Evolutionary conservation across 1,140 invertebrate species (phyloP).

Genomic region (Samia ricini): DNA sequence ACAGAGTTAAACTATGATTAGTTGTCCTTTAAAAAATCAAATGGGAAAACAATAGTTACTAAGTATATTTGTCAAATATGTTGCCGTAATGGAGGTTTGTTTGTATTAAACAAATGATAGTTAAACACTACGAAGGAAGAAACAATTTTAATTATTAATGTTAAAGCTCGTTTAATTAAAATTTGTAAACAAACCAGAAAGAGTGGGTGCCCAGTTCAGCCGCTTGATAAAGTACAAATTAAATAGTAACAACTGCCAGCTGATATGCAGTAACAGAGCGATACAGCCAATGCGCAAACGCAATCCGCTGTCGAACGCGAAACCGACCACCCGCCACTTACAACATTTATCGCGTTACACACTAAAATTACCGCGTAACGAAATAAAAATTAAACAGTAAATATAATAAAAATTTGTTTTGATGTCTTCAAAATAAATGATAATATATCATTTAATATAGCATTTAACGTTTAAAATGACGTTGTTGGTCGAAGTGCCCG

Average conservation of each 20-base stretch:
- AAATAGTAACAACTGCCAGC: constrained; percentile 57
- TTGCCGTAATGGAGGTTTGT: too few species aligned
- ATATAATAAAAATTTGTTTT: neutral
- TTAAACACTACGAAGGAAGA: too few species aligned
- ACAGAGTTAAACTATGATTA: too few species aligned
- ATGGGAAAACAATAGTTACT: too few species aligned
- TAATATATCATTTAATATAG: too few species aligned
- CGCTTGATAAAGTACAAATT: constrained; percentile 71
- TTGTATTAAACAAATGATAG: too few species aligned
- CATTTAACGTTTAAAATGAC: constrained; percentile 60
- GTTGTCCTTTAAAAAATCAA: too few species aligned
- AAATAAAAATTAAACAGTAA: neutral
- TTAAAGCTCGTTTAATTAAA: constrained; percentile 2
- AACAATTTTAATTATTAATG: neutral
- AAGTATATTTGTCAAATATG: too few species aligned
- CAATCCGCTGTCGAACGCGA: constrained; percentile 51
- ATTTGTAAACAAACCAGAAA: neutral
- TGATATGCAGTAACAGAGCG: constrained; percentile 61
- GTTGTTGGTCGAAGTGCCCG: constrained; percentile 69
- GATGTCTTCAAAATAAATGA: constrained; percentile 46
- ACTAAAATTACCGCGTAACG: neutral
- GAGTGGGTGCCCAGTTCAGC: constrained; percentile 24
- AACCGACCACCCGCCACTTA: constrained; percentile 25
- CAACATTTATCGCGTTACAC: neutral
- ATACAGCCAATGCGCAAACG: constrained; percentile 41